A percentile compares a stretch with the other conserved stretches of the same genome.
These are phyloP conservation scores for Lutjanus erythropterus DNA, from an alignment of 2,113 vertebrate species.

Conservation along the genomic window DNA sequence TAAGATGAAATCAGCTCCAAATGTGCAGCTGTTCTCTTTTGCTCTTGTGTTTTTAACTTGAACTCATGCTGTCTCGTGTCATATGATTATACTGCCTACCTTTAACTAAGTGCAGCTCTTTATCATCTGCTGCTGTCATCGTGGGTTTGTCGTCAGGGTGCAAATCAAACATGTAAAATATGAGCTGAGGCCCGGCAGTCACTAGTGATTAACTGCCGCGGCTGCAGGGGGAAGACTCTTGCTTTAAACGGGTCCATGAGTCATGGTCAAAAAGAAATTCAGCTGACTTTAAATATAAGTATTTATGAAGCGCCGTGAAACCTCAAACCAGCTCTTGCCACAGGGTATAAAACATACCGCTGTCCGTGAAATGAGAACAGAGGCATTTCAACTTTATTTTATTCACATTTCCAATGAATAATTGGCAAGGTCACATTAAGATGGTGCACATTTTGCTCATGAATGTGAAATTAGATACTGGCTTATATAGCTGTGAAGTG, in stretches of 20 bases:
- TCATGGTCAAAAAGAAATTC: slow-evolving; percentile 54
- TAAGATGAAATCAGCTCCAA: background rate
- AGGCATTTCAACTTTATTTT: slow-evolving; percentile 30
- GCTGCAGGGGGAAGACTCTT: slow-evolving; percentile 28
- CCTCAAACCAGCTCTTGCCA: slow-evolving; percentile 45
- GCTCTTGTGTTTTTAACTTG: background rate
- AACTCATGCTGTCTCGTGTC: slow-evolving; percentile 17
- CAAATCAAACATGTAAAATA: slow-evolving; percentile 67
- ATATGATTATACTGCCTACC: slow-evolving; percentile 1
- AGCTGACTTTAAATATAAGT: slow-evolving; percentile 65
- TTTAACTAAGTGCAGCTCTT: slow-evolving; percentile 30
- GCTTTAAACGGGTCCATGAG: slow-evolving; percentile 53
- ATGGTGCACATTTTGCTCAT: slow-evolving; percentile 41
- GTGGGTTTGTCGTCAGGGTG: slow-evolving; percentile 1
- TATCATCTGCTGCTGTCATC: slow-evolving; percentile 22
- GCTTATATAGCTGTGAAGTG: slow-evolving; percentile 14
- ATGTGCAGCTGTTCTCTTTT: slow-evolving; percentile 18
- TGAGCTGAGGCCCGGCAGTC: slow-evolving; percentile 31
- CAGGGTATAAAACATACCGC: slow-evolving; percentile 46
- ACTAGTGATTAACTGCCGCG: slow-evolving; percentile 53
- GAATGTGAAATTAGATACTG: slow-evolving; percentile 31
- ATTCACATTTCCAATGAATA: slow-evolving; percentile 30
- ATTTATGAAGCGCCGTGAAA: slow-evolving; percentile 70
- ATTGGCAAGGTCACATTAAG: slow-evolving; percentile 49
- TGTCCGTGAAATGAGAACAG: slow-evolving; percentile 62